phyloP scores from a whole-genome alignment of 2,113 vertebrate genomes.

The Odocoileus hemionus region DNA sequence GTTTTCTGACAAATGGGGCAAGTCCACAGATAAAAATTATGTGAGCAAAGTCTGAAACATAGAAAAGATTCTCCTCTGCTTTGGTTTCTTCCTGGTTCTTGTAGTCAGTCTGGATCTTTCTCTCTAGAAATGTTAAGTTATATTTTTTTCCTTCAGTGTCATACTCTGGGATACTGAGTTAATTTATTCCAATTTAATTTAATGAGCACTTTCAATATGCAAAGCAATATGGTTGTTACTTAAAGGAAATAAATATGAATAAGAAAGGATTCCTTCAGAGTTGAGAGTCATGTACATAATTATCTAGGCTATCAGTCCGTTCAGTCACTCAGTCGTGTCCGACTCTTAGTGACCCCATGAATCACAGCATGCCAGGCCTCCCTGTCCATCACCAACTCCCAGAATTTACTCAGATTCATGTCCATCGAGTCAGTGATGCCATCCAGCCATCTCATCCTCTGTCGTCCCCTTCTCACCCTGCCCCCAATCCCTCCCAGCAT shows the following conservation, averaged over 20 bases:
- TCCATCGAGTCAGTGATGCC: no score
- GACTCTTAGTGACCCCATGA: no score
- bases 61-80: background rate
- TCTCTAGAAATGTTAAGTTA: background rate
- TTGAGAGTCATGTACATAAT: background rate
- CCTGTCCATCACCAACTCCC: no score
- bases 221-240: background rate
- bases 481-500: no score
- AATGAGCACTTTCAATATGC: background rate
- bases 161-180: background rate
- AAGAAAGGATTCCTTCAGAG: background rate
- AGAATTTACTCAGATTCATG: no score
- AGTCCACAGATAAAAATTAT: background rate
- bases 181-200: background rate
- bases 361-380: no score
- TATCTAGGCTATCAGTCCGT: background rate
- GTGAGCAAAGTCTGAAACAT: background rate
- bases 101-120: background rate
- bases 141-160: background rate
- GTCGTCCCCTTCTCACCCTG: no score
- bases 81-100: background rate
- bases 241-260: background rate
- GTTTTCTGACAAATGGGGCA: background rate
- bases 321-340: no score
- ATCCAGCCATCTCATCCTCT: no score